Conservation (phyloP, 2,797 vertebrate genomes). For the Thaleichthys pacificus region DNA sequence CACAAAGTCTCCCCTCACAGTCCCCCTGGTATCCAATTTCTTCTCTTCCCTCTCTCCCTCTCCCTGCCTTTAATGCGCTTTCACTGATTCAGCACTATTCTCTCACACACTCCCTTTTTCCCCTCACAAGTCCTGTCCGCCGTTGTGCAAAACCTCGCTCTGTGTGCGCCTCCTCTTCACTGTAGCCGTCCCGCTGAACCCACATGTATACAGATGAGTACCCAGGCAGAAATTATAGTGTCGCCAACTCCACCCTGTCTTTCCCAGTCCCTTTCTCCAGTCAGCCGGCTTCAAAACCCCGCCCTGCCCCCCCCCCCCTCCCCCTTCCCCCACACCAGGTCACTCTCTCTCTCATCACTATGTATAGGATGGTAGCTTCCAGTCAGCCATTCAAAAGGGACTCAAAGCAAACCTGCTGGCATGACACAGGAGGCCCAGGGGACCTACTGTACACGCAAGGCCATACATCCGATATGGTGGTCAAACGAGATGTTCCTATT, state of each 20-base stretch:
- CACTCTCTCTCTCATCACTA: slow-evolving; percentile 35
- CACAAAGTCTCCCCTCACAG: slow-evolving; percentile 40
- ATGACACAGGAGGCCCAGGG: slow-evolving; percentile 56
- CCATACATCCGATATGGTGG: background rate
- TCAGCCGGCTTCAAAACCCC: slow-evolving; percentile 35
- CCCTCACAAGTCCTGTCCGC: slow-evolving; percentile 24
- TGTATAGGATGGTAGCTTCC: slow-evolving; percentile 91
- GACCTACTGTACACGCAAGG: slow-evolving; percentile 13
- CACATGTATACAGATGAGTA: slow-evolving; percentile 33
- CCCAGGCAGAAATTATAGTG: slow-evolving; percentile 50
- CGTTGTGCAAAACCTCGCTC: slow-evolving; percentile 52
- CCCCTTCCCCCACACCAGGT: background rate
- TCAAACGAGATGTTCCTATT: too few species aligned
- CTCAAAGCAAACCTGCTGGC: slow-evolving; percentile 66
- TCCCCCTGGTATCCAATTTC: slow-evolving; percentile 47
- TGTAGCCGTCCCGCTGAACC: slow-evolving; percentile 43
- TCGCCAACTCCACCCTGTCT: slow-evolving; percentile 3
- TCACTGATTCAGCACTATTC: slow-evolving; percentile 75
- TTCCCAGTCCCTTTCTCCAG: slow-evolving; percentile 34
- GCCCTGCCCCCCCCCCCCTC: background rate
- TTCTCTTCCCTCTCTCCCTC: slow-evolving; percentile 57
- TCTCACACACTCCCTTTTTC: slow-evolving; percentile 41
- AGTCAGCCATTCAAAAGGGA: slow-evolving; percentile 65
- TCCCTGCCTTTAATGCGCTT: slow-evolving; percentile 64
- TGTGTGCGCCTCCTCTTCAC: slow-evolving; percentile 31